Conservation (phyloP, 2,797 vertebrate genomes). For the Spinibarbus caldwelli region DNA sequence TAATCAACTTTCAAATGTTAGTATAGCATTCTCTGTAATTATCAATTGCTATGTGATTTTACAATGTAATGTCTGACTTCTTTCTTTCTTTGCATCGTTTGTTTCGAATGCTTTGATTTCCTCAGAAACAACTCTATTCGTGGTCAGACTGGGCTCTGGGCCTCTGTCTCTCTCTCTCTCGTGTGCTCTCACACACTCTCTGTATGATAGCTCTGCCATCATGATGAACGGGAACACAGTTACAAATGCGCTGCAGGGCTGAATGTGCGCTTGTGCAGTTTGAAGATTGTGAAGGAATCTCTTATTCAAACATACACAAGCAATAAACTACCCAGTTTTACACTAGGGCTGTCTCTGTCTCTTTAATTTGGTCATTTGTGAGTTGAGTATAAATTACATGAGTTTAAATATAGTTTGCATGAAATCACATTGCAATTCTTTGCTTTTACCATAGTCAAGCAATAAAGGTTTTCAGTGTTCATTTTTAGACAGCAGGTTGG, state of each 20-base stretch:
- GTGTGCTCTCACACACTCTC: constrained; percentile 8
- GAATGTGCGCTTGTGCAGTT: constrained; percentile 51
- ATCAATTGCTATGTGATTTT: constrained; percentile 41
- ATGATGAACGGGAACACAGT: neutral
- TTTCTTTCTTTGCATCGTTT: constrained; percentile 71
- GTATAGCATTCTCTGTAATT: constrained; percentile 56
- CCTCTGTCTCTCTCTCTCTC: neutral
- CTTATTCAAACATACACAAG: constrained; percentile 66
- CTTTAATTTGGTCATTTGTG: neutral
- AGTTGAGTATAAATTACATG: neutral
- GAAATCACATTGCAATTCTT: neutral
- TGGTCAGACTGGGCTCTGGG: neutral
- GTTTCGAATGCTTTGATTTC: constrained; percentile 63
- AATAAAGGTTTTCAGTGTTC: neutral
- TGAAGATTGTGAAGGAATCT: constrained; percentile 48
- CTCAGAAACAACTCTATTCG: constrained; percentile 55
- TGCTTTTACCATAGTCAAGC: neutral
- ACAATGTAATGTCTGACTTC: constrained; percentile 63
- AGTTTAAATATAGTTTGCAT: neutral
- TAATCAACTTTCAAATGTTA: constrained; percentile 36
- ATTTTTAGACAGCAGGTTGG: neutral
- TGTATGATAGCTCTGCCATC: constrained; percentile 31
- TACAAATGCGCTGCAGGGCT: constrained; percentile 10
- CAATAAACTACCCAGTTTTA: constrained; percentile 84
- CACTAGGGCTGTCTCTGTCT: constrained; percentile 27